A percentile compares a stretch with the other conserved stretches of the same genome.
Evolutionary conservation across 2,797 vertebrate genomes (phyloP).

Genomic region (Coilia nasus): DNA sequence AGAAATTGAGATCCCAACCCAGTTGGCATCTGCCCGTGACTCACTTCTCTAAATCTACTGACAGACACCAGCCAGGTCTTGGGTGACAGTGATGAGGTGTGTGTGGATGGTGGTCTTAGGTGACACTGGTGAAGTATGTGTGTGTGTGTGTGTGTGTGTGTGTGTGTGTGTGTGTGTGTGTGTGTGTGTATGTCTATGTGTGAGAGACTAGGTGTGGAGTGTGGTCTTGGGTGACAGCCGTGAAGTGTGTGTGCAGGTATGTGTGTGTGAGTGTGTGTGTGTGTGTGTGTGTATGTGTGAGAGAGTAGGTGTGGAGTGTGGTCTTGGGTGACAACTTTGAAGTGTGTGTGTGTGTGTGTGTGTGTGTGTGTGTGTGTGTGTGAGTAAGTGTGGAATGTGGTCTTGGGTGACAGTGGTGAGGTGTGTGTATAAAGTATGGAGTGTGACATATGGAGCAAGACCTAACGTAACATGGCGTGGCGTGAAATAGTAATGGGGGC

Average conservation of each 20-base stretch:
- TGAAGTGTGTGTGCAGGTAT: not conserved
- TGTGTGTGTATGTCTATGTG: not conserved
- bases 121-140: no score
- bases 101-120: not conserved
- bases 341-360: no score
- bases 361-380: no score
- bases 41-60: no score
- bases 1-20: not conserved
- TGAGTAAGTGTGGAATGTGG: no score
- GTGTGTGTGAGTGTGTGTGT: conserved; percentile 36
- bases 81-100: not conserved
- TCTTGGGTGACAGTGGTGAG: no score
- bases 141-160: no score
- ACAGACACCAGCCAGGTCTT: not conserved
- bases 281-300: not conserved
- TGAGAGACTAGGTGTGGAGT: no score
- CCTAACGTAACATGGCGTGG: conserved; percentile 50
- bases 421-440: not conserved
- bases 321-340: no score
- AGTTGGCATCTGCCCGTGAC: no score
- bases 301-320: no score
- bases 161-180: not conserved
- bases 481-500: conserved; percentile 27
- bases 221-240: no score
- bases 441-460: conserved; percentile 65